Evolutionary conservation across 2,888 invertebrate species (phyloP), one percentile per base, ranked within the genome.

Genomic region (Drosophila rellima): DNA sequence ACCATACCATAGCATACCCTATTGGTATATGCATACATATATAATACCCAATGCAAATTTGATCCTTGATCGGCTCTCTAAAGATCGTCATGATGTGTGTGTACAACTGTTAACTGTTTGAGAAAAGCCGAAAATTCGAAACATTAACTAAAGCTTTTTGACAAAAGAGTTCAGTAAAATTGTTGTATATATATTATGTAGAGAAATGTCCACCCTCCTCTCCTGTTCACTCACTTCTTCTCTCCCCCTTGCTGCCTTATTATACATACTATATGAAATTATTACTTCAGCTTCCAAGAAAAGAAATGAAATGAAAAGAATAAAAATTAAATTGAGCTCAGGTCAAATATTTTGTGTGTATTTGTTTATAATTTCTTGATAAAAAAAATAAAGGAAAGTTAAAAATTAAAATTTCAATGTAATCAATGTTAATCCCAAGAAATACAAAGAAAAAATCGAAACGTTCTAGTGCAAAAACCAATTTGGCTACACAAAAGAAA

Each of bases 291-390:
- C 74, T 74, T 78, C 71, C 67, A 71, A 56, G 20, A 59, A 33
- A 54, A 26, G 13, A 60, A 44, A 3, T 17, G 10, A 39, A 42
- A 35, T 51, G 13, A 47, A 29, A 44, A 57, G 29, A 57, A 45
- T n/a, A n/a, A n/a, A n/a, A n/a, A n/a, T n/a, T n/a, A 64, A 23
- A 64, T 51, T 68, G 47, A 67, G 65, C 71, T 74, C 70, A 67
- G 73, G 76, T 72, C 68, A 73, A 67, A 45, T 54, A 54, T 42
- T 71, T 67, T 62, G 57, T 78, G 64, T 71, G 51, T 66, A 78
- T 62, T 57, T 60, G 56, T 52, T 64, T 52, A 23, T 29, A 20
- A 44, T 23, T 60, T 29, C n/a, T 45, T 42, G 29, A 59, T 55
- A 26, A 40, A 54, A 55, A 33, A 42, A 39, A 10, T 29, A 48